Conservation (phyloP, 2,888 invertebrate species). For the Trilocha varians region DNA sequence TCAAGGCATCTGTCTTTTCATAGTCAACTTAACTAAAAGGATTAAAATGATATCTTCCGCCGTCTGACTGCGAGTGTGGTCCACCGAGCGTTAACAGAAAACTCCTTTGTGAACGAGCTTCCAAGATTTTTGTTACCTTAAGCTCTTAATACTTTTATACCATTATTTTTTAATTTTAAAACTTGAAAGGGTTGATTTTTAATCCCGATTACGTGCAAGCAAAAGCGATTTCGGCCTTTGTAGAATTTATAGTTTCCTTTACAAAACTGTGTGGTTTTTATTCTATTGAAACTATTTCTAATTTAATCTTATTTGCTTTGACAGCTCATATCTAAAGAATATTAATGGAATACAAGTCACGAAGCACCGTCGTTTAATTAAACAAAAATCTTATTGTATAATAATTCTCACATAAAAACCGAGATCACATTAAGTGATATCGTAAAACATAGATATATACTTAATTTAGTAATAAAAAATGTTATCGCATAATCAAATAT, state of each 20-base stretch:
- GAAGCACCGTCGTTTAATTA: not conserved
- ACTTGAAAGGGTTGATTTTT: slow-evolving; percentile 64
- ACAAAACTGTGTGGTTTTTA: slow-evolving; percentile 38
- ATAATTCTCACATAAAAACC: not conserved
- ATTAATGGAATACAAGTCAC: too few species aligned
- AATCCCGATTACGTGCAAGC: slow-evolving; percentile 58
- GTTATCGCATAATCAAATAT: not conserved
- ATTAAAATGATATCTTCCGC: slow-evolving; percentile 73
- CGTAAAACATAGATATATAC: not conserved
- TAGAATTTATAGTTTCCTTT: slow-evolving; percentile 35
- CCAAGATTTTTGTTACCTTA: slow-evolving; percentile 61
- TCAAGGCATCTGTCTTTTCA: slow-evolving; percentile 66
- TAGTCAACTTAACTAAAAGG: slow-evolving; percentile 73
- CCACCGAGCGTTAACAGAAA: slow-evolving; percentile 62
- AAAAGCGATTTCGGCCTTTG: slow-evolving; percentile 46
- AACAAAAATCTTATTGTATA: not conserved
- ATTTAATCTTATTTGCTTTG: slow-evolving; percentile 16
- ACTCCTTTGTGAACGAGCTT: slow-evolving; percentile 52
- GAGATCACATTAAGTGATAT: not conserved
- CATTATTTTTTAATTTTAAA: slow-evolving; percentile 68
- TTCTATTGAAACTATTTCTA: slow-evolving; percentile 27
- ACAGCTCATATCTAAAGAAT: slow-evolving; percentile 4
- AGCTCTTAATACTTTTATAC: slow-evolving; percentile 71
- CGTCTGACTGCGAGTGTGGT: slow-evolving; percentile 68
- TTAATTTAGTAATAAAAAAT: not conserved